Evolutionary conservation across 1,140 invertebrate genomes (phyloP).

Genomic region (Whitmania pigra): DNA sequence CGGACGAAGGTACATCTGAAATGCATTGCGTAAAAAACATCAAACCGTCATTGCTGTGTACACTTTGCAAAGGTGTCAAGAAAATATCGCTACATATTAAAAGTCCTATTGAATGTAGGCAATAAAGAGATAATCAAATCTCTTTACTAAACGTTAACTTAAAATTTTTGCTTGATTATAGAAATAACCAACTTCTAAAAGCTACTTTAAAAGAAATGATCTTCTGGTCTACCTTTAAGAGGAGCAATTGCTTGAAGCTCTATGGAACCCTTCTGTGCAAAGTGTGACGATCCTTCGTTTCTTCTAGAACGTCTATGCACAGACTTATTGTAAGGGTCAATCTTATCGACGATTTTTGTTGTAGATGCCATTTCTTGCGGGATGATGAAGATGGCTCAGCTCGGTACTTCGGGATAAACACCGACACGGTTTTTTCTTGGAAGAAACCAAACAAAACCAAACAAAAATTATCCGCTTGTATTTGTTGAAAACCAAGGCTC

Average conservation of each 20-base stretch:
- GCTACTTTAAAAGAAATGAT: not conserved
- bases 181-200: not conserved
- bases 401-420: too few relatives aligned
- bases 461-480: too few relatives aligned
- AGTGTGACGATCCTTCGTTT: constrained; percentile 43
- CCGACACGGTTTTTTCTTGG: too few relatives aligned
- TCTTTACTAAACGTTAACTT: not conserved
- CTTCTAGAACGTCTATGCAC: constrained; percentile 42
- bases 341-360: constrained; percentile 38
- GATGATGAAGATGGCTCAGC: too few relatives aligned
- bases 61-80: too few relatives aligned
- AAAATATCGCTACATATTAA: too few relatives aligned
- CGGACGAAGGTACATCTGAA: constrained; percentile 31
- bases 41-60: not conserved
- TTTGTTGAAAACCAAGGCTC: too few relatives aligned
- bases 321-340: constrained; percentile 41
- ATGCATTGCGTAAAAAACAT: not conserved
- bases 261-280: constrained; percentile 40
- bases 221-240: constrained; percentile 35
- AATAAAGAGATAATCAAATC: not conserved
- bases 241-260: constrained; percentile 40
- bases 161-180: not conserved
- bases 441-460: too few relatives aligned
- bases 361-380: constrained; percentile 20
- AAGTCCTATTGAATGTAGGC: too few relatives aligned